These are phyloP conservation scores for Drosophila busckii DNA, from an alignment of 1,140 invertebrate species.

Conservation along the genomic window DNA sequence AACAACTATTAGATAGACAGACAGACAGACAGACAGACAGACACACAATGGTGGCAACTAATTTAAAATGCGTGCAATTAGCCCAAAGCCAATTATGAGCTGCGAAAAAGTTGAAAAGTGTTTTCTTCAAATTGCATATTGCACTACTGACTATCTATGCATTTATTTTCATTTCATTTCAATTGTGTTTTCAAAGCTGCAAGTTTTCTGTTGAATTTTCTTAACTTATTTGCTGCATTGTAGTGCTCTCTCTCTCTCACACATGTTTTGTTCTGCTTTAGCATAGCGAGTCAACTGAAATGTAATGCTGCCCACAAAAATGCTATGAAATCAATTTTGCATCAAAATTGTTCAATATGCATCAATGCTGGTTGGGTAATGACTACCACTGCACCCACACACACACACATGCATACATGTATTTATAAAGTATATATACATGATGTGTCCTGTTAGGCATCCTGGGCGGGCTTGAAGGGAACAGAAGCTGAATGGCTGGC, in stretches of 20 bases:
- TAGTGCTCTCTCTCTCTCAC: conserved; percentile 5
- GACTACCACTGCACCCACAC: background rate
- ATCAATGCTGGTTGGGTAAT: background rate
- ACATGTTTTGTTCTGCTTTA: conserved; percentile 11
- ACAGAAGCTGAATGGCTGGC: conserved; percentile 17
- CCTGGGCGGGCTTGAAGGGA: conserved; percentile 33
- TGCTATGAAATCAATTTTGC: conserved; percentile 66
- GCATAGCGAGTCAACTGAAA: conserved; percentile 31
- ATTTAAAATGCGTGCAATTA: conserved; percentile 71
- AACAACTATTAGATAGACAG: background rate
- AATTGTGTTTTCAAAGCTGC: no score
- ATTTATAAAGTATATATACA: no score
- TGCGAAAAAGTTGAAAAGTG: no score
- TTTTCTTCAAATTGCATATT: no score
- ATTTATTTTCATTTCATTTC: no score
- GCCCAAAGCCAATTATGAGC: no score
- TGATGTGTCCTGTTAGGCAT: background rate
- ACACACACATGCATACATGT: conserved; percentile 3
- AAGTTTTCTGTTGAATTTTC: no score
- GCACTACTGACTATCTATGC: no score
- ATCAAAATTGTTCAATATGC: conserved; percentile 54
- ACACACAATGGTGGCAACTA: conserved; percentile 57
- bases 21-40: conserved; percentile 9
- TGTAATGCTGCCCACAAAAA: conserved; percentile 46
- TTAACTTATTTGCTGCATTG: background rate